A percentile compares a stretch with the other conserved stretches of the same genome.
phyloP scores from a whole-genome alignment of 2,797 vertebrate genomes.

The Taenioides sp. region DNA sequence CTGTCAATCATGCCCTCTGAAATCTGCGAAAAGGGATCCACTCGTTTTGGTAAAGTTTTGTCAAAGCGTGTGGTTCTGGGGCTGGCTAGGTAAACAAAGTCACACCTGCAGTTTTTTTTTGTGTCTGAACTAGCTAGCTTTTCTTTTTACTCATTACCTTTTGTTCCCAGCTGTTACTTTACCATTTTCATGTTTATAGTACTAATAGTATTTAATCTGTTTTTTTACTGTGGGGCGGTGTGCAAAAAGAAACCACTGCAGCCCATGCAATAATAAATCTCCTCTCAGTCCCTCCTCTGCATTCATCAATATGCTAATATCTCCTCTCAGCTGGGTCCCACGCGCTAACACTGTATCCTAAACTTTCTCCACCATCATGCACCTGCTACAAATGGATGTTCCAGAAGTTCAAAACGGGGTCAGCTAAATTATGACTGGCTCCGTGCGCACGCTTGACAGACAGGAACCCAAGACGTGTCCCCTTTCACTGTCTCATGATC shows the following conservation, averaged over 20 bases:
- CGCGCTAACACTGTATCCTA: conserved; percentile 2
- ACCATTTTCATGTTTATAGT: background rate
- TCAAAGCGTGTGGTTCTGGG: too few species aligned
- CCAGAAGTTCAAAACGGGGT: conserved; percentile 16
- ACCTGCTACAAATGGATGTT: conserved; percentile 20
- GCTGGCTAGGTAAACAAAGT: background rate
- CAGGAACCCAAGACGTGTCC: conserved; percentile 12
- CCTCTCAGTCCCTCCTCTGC: conserved; percentile 39
- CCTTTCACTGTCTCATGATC: conserved; percentile 18
- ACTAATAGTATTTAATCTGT: conserved; percentile 8
- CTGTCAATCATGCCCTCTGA: too few species aligned
- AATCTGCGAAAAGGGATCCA: too few species aligned
- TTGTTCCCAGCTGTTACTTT: background rate
- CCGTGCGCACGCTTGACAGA: conserved; percentile 23
- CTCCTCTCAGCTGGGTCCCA: conserved; percentile 16
- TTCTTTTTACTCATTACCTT: background rate
- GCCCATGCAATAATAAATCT: conserved; percentile 27
- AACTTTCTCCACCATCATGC: background rate
- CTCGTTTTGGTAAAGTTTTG: too few species aligned
- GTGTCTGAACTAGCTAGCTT: background rate
- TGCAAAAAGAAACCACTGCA: conserved; percentile 31
- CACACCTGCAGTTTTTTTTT: background rate
- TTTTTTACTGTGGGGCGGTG: conserved; percentile 9
- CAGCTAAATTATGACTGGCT: conserved; percentile 26
- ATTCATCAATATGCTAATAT: conserved; percentile 17